Evolutionary conservation across 1,140 invertebrate species (phyloP).

Genomic region (Atta colombica): DNA sequence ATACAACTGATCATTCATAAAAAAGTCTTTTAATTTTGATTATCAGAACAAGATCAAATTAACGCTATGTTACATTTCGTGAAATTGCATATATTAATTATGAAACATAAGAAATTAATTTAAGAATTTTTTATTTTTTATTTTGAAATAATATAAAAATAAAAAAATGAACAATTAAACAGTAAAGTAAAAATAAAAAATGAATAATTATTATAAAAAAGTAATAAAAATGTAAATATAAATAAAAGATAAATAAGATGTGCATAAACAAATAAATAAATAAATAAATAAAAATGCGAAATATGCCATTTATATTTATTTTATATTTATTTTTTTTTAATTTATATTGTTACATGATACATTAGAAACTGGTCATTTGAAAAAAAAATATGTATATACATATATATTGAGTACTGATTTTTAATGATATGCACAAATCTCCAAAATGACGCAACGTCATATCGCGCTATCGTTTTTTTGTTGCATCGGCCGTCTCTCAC

Average conservation of each 20-base stretch:
- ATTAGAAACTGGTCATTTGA: constrained; percentile 1
- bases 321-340: not conserved
- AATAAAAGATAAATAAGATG: not conserved
- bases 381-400: not conserved
- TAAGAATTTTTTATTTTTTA: not conserved
- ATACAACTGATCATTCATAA: constrained; percentile 1
- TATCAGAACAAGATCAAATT: not conserved
- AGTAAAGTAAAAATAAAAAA: too few species aligned
- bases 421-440: constrained; percentile 24
- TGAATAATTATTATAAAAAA: not conserved
- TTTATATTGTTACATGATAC: not conserved
- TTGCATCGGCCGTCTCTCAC: constrained; percentile 4
- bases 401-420: not conserved
- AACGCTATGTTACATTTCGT: not conserved
- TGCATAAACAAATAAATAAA: not conserved
- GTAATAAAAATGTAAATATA: too few species aligned
- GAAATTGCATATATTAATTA: not conserved
- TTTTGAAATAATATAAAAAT: not conserved
- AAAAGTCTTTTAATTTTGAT: not conserved
- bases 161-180: too few species aligned
- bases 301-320: too few species aligned
- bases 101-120: too few species aligned
- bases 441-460: constrained; percentile 24
- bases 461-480: constrained; percentile 28
- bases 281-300: not conserved